phyloP scores from a whole-genome alignment of 2,888 invertebrate genomes.

The Stenoptilia bipunctidactyla region DNA sequence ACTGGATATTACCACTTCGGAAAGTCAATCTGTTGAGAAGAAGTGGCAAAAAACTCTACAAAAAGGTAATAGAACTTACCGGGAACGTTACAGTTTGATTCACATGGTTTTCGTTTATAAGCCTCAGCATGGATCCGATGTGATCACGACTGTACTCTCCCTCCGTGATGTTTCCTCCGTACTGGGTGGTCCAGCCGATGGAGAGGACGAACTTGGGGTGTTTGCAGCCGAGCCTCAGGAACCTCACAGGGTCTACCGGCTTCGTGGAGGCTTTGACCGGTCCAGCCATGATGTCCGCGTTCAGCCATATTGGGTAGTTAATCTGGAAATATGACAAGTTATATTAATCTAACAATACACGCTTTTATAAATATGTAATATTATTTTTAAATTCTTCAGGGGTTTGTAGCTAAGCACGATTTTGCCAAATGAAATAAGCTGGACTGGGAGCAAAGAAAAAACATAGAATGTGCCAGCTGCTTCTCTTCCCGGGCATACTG shows the following conservation, averaged over 20 bases:
- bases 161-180: slow-evolving; percentile 58
- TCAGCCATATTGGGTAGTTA: slow-evolving; percentile 84
- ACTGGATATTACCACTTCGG: no score
- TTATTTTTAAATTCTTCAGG: no score
- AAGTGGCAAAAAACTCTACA: no score
- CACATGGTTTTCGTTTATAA: slow-evolving; percentile 64
- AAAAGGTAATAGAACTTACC: slow-evolving; percentile 43
- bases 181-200: slow-evolving; percentile 86
- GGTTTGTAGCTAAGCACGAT: no score
- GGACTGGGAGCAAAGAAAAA: no score
- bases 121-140: slow-evolving; percentile 77
- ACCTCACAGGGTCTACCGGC: slow-evolving; percentile 76
- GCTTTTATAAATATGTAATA: no score
- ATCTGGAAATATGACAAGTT: no score
- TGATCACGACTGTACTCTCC: slow-evolving; percentile 75
- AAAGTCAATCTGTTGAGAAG: no score
- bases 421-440: no score
- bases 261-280: slow-evolving; percentile 72
- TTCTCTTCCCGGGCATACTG: no score
- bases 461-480: no score
- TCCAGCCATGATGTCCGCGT: slow-evolving; percentile 87
- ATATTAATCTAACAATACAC: no score
- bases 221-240: slow-evolving; percentile 71
- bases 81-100: slow-evolving; percentile 86
- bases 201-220: slow-evolving; percentile 79